Percentiles rank a stretch among this genome's conserved stretches.
phyloP scores from a whole-genome alignment of 2,888 invertebrate species.

The Tachina fera region DNA sequence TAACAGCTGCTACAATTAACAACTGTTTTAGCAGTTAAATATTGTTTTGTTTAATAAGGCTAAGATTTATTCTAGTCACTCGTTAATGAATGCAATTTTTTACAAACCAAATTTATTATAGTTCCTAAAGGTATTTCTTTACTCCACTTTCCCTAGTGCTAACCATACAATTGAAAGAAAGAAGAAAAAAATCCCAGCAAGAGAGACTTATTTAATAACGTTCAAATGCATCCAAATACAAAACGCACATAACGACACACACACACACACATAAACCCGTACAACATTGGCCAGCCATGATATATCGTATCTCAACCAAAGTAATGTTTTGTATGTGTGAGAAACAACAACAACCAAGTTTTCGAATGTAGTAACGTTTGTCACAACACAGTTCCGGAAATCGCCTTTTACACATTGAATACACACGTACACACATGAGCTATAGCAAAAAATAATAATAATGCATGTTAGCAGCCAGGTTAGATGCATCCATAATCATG shows the following conservation, averaged over 20 bases:
- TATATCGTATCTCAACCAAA: conserved; percentile 57
- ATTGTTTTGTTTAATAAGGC: no score
- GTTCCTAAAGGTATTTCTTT: background rate
- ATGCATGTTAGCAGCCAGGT: conserved; percentile 46
- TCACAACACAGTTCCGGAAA: conserved; percentile 69
- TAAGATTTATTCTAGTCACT: no score
- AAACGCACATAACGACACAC: conserved; percentile 2
- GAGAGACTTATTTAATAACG: conserved; percentile 60
- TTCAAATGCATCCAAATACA: conserved; percentile 10
- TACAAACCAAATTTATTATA: background rate
- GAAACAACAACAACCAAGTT: conserved; percentile 42
- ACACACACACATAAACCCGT: conserved; percentile 11
- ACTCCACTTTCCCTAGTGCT: conserved; percentile 24
- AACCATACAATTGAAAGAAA: background rate
- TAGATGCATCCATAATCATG: conserved; percentile 50
- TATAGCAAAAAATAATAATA: background rate
- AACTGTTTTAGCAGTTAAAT: no score
- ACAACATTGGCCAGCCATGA: conserved; percentile 52
- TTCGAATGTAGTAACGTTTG: conserved; percentile 61
- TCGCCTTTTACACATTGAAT: conserved; percentile 55
- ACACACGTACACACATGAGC: background rate
- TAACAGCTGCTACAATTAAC: no score
- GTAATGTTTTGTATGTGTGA: conserved; percentile 37
- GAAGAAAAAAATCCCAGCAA: conserved; percentile 4
- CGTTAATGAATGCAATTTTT: no score